A percentile compares a stretch with the other conserved stretches of the same genome.
These are phyloP conservation scores for Solenodon paradoxus DNA, from an alignment of 2,113 vertebrate genomes.

Conservation along the genomic window DNA sequence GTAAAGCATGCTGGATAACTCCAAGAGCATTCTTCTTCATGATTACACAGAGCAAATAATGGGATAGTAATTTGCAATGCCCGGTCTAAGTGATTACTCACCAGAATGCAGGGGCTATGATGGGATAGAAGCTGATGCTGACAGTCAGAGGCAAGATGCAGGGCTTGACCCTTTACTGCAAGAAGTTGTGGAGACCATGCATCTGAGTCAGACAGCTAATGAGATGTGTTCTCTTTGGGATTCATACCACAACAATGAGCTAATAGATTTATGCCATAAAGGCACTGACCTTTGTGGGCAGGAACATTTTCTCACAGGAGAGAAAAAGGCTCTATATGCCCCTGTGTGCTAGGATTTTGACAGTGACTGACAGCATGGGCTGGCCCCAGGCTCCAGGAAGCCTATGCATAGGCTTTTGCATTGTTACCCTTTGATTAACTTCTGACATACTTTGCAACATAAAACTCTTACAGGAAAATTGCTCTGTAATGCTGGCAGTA, in stretches of 20 bases:
- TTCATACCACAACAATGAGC: constrained; percentile 75
- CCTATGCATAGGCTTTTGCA: constrained; percentile 54
- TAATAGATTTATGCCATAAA: constrained; percentile 81
- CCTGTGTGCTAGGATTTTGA: constrained; percentile 58
- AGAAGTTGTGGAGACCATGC: constrained; percentile 33
- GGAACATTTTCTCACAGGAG: constrained; percentile 75
- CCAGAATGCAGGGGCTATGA: neutral
- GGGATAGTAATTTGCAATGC: neutral
- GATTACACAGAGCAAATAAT: constrained; percentile 32
- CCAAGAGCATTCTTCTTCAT: constrained; percentile 53
- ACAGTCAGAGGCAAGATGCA: constrained; percentile 51
- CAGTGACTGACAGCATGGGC: constrained; percentile 77
- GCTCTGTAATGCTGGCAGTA: neutral
- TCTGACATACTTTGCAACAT: constrained; percentile 51
- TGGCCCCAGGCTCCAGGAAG: constrained; percentile 35
- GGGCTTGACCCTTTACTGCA: constrained; percentile 53
- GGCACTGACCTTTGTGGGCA: constrained; percentile 79
- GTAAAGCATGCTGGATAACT: constrained; percentile 57
- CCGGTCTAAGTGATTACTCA: constrained; percentile 24
- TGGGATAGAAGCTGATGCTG: constrained; percentile 2
- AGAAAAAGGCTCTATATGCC: constrained; percentile 32
- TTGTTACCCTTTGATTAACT: constrained; percentile 77
- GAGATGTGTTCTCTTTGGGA: constrained; percentile 66
- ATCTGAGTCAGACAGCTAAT: constrained; percentile 70
- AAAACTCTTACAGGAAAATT: constrained; percentile 69